phyloP scores from a whole-genome alignment of 2,888 invertebrate genomes.

The Chamaedrilus cognettii region DNA sequence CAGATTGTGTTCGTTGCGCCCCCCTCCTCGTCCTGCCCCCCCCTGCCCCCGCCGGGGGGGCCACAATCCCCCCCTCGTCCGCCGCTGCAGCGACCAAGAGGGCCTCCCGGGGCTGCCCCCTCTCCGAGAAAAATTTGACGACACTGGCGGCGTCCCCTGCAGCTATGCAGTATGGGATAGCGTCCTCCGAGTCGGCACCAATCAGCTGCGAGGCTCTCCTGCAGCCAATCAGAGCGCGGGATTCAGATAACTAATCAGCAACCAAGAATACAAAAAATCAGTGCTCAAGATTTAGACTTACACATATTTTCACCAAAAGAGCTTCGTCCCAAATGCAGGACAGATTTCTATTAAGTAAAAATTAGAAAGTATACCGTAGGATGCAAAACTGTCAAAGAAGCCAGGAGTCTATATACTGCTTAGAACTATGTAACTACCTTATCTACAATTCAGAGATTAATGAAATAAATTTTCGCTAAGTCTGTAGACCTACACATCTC shows the following conservation, averaged over 20 bases:
- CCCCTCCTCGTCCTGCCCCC: no score
- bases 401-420: no score
- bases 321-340: neutral
- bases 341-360: no score
- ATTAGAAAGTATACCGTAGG: no score
- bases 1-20: no score
- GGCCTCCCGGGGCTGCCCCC: conserved; percentile 52
- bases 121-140: conserved; percentile 44
- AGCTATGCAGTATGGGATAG: conserved; percentile 54
- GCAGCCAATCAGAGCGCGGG: no score
- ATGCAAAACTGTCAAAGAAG: no score
- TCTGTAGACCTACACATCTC: neutral
- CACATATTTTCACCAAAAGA: no score
- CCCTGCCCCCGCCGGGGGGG: no score
- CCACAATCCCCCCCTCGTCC: conserved; percentile 27
- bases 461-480: no score
- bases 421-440: no score
- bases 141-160: conserved; percentile 46
- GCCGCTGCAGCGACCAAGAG: conserved; percentile 41
- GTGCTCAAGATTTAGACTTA: neutral
- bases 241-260: neutral
- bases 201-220: conserved; percentile 52
- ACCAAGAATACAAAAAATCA: neutral
- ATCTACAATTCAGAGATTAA: no score
- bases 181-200: conserved; percentile 49